Conservation (phyloP, 2,797 vertebrate genomes). For the Lagorchestes hirsutus region DNA sequence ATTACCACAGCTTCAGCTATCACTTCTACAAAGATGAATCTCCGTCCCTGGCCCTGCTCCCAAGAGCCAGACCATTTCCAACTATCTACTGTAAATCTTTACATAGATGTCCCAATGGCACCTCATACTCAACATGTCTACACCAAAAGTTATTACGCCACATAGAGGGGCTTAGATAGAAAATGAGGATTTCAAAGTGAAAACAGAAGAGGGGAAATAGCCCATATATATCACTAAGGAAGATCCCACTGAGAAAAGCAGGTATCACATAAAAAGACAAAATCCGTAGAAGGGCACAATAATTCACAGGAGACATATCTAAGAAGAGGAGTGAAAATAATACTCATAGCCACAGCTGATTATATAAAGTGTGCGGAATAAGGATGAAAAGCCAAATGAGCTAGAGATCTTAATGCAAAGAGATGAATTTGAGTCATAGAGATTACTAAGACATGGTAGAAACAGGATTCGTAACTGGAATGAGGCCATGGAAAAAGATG, state of each 20-base stretch:
- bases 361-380: neutral
- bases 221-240: neutral
- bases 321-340: neutral
- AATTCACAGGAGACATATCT: neutral
- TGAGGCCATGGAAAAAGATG: neutral
- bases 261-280: neutral
- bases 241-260: neutral
- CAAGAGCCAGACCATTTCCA: neutral
- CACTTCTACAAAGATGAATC: neutral
- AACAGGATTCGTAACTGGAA: neutral
- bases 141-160: neutral
- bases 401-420: neutral
- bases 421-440: neutral
- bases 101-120: neutral
- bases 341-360: neutral
- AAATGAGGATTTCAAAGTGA: neutral
- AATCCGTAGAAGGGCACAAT: neutral
- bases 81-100: neutral
- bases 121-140: neutral
- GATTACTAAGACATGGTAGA: neutral
- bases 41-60: neutral
- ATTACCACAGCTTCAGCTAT: neutral
- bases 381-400: neutral
- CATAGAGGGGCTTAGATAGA: neutral
- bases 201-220: neutral